Evolutionary conservation across 2,797 vertebrate genomes (phyloP).

Genomic region (Acipenser oxyrinchus): DNA sequence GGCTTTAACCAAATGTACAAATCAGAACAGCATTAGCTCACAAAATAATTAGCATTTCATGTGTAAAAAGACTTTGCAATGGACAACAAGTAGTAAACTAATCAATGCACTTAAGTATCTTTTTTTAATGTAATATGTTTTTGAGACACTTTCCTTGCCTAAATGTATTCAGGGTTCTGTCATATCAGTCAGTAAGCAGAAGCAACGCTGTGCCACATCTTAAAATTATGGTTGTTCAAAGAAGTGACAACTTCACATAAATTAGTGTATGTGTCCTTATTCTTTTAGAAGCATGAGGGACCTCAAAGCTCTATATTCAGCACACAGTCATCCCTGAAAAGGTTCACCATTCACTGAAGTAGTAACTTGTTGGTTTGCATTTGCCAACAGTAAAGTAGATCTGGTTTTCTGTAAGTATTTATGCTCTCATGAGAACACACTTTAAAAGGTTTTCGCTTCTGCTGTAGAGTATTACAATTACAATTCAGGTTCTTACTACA

Average conservation of each 20-base stretch:
- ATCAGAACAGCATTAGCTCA: slow-evolving; percentile 57
- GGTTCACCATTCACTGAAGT: slow-evolving; percentile 43
- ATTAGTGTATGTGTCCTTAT: slow-evolving; percentile 9
- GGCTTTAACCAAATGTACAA: slow-evolving; percentile 50
- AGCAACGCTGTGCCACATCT: slow-evolving; percentile 19
- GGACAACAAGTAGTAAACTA: slow-evolving; percentile 25
- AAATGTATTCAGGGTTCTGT: slow-evolving; percentile 20
- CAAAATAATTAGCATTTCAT: slow-evolving; percentile 53
- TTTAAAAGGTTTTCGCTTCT: neutral
- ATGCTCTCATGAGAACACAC: neutral
- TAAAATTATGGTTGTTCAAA: slow-evolving; percentile 6
- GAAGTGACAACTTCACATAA: neutral
- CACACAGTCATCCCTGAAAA: slow-evolving; percentile 18
- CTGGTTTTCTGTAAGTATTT: too few species aligned
- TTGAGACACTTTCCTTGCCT: slow-evolving; percentile 25
- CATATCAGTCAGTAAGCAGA: slow-evolving; percentile 7
- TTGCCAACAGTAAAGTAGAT: neutral
- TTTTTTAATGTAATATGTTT: slow-evolving; percentile 16
- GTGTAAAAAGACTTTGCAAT: slow-evolving; percentile 28
- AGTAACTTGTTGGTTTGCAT: slow-evolving; percentile 22
- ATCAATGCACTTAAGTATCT: slow-evolving; percentile 26
- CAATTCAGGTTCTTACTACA: neutral
- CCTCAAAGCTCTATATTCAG: neutral
- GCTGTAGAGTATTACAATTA: neutral
- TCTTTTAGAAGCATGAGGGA: too few species aligned